phyloP scores from a whole-genome alignment of 2,113 vertebrate genomes.

The Chionodraco myersi region DNA sequence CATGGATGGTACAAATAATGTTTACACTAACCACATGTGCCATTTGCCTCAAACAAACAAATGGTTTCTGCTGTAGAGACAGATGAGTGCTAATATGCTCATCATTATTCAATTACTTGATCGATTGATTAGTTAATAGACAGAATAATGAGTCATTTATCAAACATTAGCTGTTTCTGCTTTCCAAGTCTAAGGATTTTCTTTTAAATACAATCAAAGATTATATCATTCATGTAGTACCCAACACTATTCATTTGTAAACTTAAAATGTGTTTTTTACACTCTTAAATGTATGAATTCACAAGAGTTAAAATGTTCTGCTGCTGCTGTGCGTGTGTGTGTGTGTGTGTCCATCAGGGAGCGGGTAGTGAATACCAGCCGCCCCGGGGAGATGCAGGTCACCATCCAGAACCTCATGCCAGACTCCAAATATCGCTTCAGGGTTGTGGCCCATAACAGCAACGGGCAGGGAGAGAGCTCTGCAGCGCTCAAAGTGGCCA shows the following conservation, averaged over 20 bases:
- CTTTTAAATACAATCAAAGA: background rate
- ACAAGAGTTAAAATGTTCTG: background rate
- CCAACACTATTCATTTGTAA: background rate
- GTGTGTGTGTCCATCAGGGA: constrained; percentile 84
- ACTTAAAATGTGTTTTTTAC: background rate
- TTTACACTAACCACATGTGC: background rate
- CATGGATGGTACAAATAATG: background rate
- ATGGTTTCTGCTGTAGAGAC: background rate
- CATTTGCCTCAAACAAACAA: background rate
- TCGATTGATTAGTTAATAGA: background rate
- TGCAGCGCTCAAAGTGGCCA: constrained; percentile 88
- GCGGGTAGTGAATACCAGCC: constrained; percentile 93
- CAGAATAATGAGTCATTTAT: background rate
- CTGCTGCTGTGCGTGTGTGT: background rate
- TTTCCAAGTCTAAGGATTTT: background rate
- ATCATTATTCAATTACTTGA: background rate
- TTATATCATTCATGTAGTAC: background rate
- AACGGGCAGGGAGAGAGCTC: constrained; percentile 95
- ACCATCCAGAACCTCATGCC: constrained; percentile 97
- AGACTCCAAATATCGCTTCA: constrained; percentile 93
- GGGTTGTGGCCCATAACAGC: constrained; percentile 92
- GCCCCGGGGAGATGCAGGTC: constrained; percentile 93
- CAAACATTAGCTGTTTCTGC: background rate
- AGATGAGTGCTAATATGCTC: background rate
- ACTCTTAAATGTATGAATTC: background rate